Conservation (phyloP, 2,113 vertebrate genomes). For the Megatriorchis doriae region DNA sequence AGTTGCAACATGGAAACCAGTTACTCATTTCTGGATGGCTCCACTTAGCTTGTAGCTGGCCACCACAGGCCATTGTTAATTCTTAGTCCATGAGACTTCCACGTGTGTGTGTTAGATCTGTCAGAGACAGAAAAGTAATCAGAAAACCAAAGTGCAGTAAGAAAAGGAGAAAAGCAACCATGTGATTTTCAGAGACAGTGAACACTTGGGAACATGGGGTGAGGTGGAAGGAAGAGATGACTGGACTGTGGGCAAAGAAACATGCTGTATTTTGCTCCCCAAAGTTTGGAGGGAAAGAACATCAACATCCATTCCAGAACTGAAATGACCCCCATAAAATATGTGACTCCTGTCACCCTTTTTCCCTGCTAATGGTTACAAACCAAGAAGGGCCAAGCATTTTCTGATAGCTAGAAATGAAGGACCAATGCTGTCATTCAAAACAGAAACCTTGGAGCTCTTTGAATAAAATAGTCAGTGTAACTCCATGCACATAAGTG, state of each 20-base stretch:
- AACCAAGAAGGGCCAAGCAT: background rate
- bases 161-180: background rate
- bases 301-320: background rate
- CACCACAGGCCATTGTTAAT: background rate
- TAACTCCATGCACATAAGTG: background rate
- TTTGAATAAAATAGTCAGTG: background rate
- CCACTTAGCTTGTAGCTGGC: background rate
- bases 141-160: background rate
- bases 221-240: background rate
- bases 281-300: background rate
- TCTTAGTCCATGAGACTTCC: background rate
- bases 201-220: background rate
- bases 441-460: background rate
- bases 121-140: background rate
- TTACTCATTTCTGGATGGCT: background rate
- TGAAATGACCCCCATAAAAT: background rate
- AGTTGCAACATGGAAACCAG: background rate
- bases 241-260: background rate
- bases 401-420: background rate
- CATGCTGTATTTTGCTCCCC: rapidly evolving
- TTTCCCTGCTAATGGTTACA: background rate
- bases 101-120: background rate
- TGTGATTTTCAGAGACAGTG: background rate
- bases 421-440: background rate
- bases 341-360: background rate